Conservation (phyloP, 2,113 vertebrate species). For the Oreocharis arfaki region DNA sequence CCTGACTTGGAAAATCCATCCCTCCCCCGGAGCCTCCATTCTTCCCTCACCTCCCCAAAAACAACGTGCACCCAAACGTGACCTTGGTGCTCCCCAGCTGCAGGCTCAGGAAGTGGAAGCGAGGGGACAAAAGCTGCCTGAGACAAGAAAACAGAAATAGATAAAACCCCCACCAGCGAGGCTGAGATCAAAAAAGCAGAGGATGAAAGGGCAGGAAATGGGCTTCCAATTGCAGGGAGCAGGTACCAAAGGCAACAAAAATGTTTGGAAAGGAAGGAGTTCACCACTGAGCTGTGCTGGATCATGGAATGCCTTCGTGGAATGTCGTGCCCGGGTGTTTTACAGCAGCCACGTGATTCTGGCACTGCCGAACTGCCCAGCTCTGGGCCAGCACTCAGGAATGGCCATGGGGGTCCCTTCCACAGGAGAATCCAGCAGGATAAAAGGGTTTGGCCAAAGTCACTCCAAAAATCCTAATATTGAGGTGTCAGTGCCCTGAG, state of each 20-base stretch:
- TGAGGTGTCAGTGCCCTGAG: background rate
- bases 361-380: background rate
- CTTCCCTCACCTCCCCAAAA: background rate
- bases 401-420: background rate
- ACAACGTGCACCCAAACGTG: background rate
- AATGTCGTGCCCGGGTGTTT: background rate
- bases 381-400: background rate
- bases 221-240: slow-evolving; percentile 7
- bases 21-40: background rate
- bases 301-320: background rate
- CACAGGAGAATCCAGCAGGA: background rate
- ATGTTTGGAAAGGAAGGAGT: background rate
- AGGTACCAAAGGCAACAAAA: slow-evolving; percentile 32
- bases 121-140: slow-evolving; percentile 5
- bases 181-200: background rate
- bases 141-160: slow-evolving; percentile 41
- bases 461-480: accelerated
- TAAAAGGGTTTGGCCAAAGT: background rate
- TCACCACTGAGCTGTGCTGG: background rate
- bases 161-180: background rate
- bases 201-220: slow-evolving; percentile 52
- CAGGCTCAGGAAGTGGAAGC: slow-evolving; percentile 41
- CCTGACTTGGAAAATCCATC: background rate
- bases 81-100: slow-evolving; percentile 40
- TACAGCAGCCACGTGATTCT: background rate